Evolutionary conservation across 2,113 vertebrate genomes (phyloP).

Genomic region (Aegotheles bennettii): DNA sequence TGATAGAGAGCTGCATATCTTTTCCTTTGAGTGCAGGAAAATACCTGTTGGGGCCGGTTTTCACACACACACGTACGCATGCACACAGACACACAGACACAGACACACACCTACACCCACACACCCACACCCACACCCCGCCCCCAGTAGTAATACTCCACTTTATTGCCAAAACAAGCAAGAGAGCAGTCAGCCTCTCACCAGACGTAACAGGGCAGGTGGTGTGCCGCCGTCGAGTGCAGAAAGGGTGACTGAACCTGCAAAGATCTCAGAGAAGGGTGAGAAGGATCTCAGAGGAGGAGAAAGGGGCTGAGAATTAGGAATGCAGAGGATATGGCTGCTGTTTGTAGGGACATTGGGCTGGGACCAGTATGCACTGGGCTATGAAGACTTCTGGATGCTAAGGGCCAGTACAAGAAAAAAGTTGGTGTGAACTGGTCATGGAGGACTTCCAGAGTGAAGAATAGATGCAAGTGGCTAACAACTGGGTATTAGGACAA

Average conservation of each 20-base stretch:
- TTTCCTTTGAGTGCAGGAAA: neutral
- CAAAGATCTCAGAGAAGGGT: neutral
- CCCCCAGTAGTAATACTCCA: neutral
- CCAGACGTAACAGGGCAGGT: neutral
- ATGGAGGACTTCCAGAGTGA: neutral
- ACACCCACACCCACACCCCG: no score
- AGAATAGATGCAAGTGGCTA: neutral
- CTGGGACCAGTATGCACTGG: neutral
- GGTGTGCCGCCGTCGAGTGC: accelerated
- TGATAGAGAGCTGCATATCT: neutral
- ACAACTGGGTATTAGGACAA: neutral
- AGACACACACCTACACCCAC: no score
- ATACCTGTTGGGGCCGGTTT: neutral
- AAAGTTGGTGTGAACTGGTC: neutral
- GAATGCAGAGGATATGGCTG: neutral
- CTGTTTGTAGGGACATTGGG: neutral
- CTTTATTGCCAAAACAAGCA: neutral
- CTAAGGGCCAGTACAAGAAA: neutral
- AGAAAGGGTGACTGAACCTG: neutral
- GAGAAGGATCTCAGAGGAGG: neutral
- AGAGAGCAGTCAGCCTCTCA: neutral
- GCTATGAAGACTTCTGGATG: neutral
- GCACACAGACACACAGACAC: no score
- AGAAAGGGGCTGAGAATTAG: neutral
- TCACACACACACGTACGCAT: no score